Conservation (phyloP, 2,113 vertebrate genomes). For the Procavia capensis region DNA sequence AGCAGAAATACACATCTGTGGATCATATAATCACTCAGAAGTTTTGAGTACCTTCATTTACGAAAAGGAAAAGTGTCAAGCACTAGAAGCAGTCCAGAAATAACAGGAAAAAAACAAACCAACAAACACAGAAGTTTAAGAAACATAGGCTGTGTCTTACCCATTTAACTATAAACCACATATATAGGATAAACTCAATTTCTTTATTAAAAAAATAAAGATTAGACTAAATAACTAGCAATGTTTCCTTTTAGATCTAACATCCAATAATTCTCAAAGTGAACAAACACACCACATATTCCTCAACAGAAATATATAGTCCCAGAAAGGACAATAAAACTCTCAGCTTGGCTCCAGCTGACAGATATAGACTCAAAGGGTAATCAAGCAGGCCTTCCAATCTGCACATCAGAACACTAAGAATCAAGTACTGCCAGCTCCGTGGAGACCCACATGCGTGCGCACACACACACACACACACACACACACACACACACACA, state of each 20-base stretch:
- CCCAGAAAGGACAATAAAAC: neutral
- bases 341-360: neutral
- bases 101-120: neutral
- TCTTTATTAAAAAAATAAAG: conserved; percentile 59
- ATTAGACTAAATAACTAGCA: neutral
- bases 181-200: conserved; percentile 28
- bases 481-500: fast-evolving
- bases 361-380: neutral
- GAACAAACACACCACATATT: conserved; percentile 4
- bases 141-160: neutral
- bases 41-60: neutral
- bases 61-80: neutral
- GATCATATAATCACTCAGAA: neutral
- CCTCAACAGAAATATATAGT: neutral
- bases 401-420: neutral
- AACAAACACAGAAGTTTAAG: neutral
- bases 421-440: neutral
- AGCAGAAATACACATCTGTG: neutral
- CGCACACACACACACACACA: no score
- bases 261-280: neutral
- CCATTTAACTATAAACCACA: conserved; percentile 10
- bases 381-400: neutral
- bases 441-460: no score
- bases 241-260: conserved; percentile 18
- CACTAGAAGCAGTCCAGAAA: neutral